Evolutionary conservation across 2,888 invertebrate species (phyloP).

Genomic region (Teinopalpus imperialis): DNA sequence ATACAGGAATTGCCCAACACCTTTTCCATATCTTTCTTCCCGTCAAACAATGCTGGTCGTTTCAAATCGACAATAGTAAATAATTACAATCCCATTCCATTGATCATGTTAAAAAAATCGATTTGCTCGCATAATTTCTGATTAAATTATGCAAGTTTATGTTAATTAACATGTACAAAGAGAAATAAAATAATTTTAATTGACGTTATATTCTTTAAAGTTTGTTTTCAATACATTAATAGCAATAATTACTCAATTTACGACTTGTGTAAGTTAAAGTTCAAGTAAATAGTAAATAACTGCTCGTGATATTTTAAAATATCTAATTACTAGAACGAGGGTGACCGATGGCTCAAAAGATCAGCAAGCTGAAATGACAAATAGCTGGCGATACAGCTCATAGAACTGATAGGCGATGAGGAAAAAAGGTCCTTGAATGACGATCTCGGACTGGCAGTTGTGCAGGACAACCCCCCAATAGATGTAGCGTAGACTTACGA

Average conservation of each 20-base stretch:
- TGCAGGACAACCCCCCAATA: too few species aligned
- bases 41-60: slow-evolving; percentile 12
- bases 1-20: slow-evolving; percentile 10
- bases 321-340: too few species aligned
- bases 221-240: slow-evolving; percentile 3
- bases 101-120: slow-evolving; percentile 25
- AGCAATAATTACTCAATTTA: slow-evolving; percentile 5
- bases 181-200: slow-evolving; percentile 17
- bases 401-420: too few species aligned
- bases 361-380: too few species aligned
- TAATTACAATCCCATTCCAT: slow-evolving; percentile 22
- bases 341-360: too few species aligned
- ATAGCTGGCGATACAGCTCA: too few species aligned
- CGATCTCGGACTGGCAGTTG: too few species aligned
- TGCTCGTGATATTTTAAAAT: too few species aligned
- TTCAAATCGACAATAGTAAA: slow-evolving; percentile 19
- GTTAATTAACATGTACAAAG: slow-evolving; percentile 19
- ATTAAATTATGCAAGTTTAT: slow-evolving; percentile 23
- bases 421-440: too few species aligned
- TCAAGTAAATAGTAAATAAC: too few species aligned
- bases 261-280: slow-evolving; percentile 4
- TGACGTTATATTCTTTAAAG: not conserved
- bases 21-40: slow-evolving; percentile 1
- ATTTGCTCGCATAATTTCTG: slow-evolving; percentile 20
- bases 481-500: too few species aligned